Conservation (phyloP, 1,140 invertebrate genomes). For the Neomicropteryx cornuta region DNA sequence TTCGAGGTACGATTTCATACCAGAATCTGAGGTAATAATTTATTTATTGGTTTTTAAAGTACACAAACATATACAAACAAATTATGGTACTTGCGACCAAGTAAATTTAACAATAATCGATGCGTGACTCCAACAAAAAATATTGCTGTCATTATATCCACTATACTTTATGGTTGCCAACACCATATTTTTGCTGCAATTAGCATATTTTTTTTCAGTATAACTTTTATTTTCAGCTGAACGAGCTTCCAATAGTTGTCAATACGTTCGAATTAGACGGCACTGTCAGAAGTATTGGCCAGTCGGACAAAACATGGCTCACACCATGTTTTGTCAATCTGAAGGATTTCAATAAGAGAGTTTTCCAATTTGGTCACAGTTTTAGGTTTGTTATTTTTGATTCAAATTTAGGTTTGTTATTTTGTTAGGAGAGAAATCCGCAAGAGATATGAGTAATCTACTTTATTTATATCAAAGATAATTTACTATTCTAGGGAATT, state of each 20-base stretch:
- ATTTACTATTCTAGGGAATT: too few species aligned
- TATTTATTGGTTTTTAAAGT: too few species aligned
- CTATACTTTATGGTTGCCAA: too few species aligned
- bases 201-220: slow-evolving; percentile 3
- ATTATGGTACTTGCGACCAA: too few species aligned
- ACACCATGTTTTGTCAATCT: slow-evolving; percentile 10
- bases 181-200: too few species aligned
- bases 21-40: slow-evolving; percentile 24
- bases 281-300: slow-evolving; percentile 13
- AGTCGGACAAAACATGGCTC: slow-evolving; percentile 6
- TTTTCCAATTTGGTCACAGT: slow-evolving; percentile 12
- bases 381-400: too few species aligned
- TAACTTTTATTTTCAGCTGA: slow-evolving; percentile 26
- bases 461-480: too few species aligned
- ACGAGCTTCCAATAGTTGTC: slow-evolving; percentile 31
- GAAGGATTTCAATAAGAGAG: slow-evolving; percentile 7
- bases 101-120: too few species aligned
- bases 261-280: slow-evolving; percentile 19
- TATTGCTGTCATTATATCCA: too few species aligned
- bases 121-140: too few species aligned
- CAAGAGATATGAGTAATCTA: slow-evolving; percentile 19
- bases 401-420: too few species aligned
- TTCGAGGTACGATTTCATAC: slow-evolving; percentile 41
- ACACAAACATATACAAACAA: slow-evolving; percentile 4
- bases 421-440: too few species aligned